Percentiles rank a stretch among this genome's conserved stretches.
Evolutionary conservation across 2,888 invertebrate genomes (phyloP).

Genomic region (Nasonovia ribisnigri): DNA sequence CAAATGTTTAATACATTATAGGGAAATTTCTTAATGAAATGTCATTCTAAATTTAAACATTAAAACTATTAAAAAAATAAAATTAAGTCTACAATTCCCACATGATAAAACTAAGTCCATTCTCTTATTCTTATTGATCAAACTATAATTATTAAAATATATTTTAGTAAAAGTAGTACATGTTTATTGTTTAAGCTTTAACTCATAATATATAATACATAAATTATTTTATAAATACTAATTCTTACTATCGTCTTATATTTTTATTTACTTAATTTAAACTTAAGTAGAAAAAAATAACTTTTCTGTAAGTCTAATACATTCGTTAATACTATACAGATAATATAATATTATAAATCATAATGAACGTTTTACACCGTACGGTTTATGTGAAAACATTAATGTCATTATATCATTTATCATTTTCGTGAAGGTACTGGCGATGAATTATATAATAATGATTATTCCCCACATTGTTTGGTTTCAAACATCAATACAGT

Average conservation of each 20-base stretch:
- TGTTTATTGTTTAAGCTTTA: no score
- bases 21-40: not conserved
- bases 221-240: no score
- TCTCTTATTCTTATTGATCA: not conserved
- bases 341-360: not conserved
- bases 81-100: not conserved
- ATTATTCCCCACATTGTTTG: no score
- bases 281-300: not conserved
- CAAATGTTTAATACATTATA: not conserved
- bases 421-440: no score
- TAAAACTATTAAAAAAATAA: not conserved
- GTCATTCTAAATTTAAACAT: not conserved
- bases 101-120: not conserved
- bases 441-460: no score
- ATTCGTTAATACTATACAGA: not conserved
- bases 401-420: no score
- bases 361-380: not conserved
- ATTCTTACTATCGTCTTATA: no score
- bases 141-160: not conserved
- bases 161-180: not conserved
- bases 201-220: no score
- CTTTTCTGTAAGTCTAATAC: not conserved
- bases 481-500: no score
- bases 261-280: not conserved
- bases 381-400: not conserved